Conservation (phyloP, 1,140 invertebrate genomes). For the Hypsibius dujardini region DNA sequence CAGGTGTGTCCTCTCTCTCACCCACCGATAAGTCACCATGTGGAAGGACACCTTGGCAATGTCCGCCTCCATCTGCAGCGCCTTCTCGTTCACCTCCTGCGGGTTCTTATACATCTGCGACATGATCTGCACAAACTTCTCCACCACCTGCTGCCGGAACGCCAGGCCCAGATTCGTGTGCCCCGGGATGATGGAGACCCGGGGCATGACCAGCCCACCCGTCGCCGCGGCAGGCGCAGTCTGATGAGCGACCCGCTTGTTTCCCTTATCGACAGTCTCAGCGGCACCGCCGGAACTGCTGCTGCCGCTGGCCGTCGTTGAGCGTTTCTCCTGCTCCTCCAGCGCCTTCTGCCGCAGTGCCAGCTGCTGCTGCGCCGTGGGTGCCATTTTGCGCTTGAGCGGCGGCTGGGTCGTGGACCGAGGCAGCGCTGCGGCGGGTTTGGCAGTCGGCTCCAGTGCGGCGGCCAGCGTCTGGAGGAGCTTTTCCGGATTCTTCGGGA, state of each 20-base stretch:
- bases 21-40: not conserved
- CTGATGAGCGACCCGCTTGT: not conserved
- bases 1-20: too few species aligned
- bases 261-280: not conserved
- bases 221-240: not conserved
- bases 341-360: not conserved
- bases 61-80: not conserved
- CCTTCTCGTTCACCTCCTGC: not conserved
- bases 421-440: not conserved
- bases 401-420: not conserved
- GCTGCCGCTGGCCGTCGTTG: not conserved
- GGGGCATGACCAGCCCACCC: not conserved
- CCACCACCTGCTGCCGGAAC: slow-evolving; percentile 7
- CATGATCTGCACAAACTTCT: not conserved
- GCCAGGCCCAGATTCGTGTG: not conserved
- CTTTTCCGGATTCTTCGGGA: not conserved
- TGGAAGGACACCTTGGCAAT: slow-evolving; percentile 7
- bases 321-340: not conserved
- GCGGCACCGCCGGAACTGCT: not conserved
- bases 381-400: not conserved
- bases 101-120: not conserved
- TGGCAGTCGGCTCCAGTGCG: not conserved
- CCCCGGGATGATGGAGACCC: not conserved
- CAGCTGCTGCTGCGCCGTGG: slow-evolving; percentile 3
- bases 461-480: slow-evolving; percentile 5